A percentile compares a stretch with the other conserved stretches of the same genome.
These are phyloP conservation scores for Lerema accius DNA, from an alignment of 1,140 invertebrate genomes.

Conservation along the genomic window DNA sequence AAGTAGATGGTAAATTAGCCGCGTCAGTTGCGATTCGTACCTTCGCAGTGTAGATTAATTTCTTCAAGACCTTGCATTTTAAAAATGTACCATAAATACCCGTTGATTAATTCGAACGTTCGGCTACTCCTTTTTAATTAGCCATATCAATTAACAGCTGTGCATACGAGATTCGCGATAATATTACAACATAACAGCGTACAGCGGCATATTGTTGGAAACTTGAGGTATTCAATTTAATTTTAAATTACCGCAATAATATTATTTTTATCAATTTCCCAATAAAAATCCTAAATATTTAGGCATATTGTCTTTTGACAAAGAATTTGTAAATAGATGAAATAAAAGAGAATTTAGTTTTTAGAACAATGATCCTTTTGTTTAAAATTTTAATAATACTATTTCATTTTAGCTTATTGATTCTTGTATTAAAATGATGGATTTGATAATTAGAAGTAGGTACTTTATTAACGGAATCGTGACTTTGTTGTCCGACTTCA, in stretches of 20 bases:
- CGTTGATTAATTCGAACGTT: constrained; percentile 39
- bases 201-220: constrained; percentile 10
- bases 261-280: too few relatives aligned
- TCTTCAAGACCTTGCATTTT: constrained; percentile 42
- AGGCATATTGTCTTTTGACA: too few relatives aligned
- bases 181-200: constrained; percentile 41
- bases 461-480: too few relatives aligned
- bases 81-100: constrained; percentile 36
- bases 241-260: not conserved
- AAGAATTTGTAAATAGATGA: too few relatives aligned
- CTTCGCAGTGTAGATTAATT: constrained; percentile 19
- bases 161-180: constrained; percentile 28
- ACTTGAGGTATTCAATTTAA: constrained; percentile 4
- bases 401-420: too few relatives aligned
- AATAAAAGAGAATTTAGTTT: too few relatives aligned
- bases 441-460: too few relatives aligned
- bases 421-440: too few relatives aligned
- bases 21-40: not conserved
- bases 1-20: not conserved
- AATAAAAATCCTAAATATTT: too few relatives aligned
- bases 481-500: too few relatives aligned
- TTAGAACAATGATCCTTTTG: too few relatives aligned
- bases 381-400: too few relatives aligned
- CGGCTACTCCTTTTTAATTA: constrained; percentile 46
- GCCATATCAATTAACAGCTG: constrained; percentile 38